Conservation (phyloP, 2,888 invertebrate genomes). For the Andrena flavipes region DNA sequence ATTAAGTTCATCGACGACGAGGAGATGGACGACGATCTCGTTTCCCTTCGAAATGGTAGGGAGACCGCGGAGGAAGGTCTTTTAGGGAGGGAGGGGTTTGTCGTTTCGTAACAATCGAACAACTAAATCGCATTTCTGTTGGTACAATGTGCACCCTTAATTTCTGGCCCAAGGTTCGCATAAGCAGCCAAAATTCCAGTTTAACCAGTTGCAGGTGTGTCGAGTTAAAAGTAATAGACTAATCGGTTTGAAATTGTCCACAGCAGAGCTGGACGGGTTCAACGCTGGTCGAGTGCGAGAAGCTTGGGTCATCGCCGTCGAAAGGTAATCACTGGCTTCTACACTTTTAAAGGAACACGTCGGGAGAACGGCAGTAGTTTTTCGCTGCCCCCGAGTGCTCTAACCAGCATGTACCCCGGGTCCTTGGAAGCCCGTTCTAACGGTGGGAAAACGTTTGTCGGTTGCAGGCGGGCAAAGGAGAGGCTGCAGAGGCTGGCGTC, state of each 20-base stretch:
- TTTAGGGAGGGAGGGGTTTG: too few species aligned
- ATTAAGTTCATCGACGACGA: constrained; percentile 83
- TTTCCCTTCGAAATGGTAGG: constrained; percentile 53
- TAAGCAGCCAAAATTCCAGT: too few species aligned
- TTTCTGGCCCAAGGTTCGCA: too few species aligned
- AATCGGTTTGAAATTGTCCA: constrained; percentile 60
- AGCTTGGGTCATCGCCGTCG: constrained; percentile 99
- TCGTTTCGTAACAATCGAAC: too few species aligned
- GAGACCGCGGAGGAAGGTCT: not conserved
- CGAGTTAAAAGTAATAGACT: constrained; percentile 7
- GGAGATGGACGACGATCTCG: constrained; percentile 67
- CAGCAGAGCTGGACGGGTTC: constrained; percentile 83
- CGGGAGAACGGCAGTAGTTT: too few species aligned
- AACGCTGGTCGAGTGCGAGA: constrained; percentile 89
- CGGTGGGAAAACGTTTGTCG: not conserved
- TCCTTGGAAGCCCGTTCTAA: not conserved
- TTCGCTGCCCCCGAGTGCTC: too few species aligned
- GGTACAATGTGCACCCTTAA: too few species aligned
- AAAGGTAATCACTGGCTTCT: constrained; percentile 89
- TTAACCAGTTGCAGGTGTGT: too few species aligned
- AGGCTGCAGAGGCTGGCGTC: constrained; percentile 96
- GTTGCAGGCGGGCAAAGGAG: constrained; percentile 88
- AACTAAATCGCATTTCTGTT: too few species aligned
- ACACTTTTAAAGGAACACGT: not conserved
- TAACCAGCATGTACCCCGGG: too few species aligned